These are phyloP conservation scores for Hirtodrosophila duncani DNA, from an alignment of 2,888 invertebrate genomes.

Conservation along the genomic window DNA sequence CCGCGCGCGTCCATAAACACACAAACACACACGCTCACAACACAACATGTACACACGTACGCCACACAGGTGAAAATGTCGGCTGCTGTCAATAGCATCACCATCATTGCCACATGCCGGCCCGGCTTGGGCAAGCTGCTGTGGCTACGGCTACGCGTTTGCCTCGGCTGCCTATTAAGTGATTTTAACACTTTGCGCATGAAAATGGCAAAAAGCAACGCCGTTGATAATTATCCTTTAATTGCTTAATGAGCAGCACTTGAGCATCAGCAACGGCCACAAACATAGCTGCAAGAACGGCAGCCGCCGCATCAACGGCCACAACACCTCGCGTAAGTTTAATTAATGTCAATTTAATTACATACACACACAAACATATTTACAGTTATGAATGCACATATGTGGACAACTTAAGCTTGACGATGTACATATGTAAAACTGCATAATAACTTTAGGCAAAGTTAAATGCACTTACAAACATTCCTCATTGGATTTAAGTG, in stretches of 20 bases:
- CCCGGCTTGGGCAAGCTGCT: conserved; percentile 9
- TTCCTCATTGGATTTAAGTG: too few species aligned
- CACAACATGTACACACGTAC: not conserved
- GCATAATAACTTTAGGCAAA: too few species aligned
- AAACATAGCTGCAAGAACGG: too few species aligned
- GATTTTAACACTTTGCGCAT: conserved; percentile 72
- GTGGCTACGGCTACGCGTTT: not conserved
- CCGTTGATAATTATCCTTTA: conserved; percentile 70
- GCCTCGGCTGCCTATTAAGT: conserved; percentile 61
- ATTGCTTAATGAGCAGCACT: conserved; percentile 72
- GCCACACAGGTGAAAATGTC: conserved; percentile 36
- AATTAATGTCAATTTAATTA: conserved; percentile 71
- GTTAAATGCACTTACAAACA: too few species aligned
- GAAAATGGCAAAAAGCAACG: conserved; percentile 72
- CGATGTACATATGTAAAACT: too few species aligned
- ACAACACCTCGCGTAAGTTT: conserved; percentile 52
- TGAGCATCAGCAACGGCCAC: conserved; percentile 47
- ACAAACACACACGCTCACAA: conserved; percentile 23
- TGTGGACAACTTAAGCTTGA: conserved; percentile 16
- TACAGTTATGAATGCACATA: not conserved
- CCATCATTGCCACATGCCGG: conserved; percentile 1
- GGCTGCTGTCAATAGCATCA: conserved; percentile 17
- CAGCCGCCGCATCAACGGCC: conserved; percentile 15
- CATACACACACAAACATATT: conserved; percentile 24
- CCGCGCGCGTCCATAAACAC: conserved; percentile 66